Evolutionary conservation across 2,888 invertebrate genomes (phyloP).

Genomic region (Drosophila seclusa): DNA sequence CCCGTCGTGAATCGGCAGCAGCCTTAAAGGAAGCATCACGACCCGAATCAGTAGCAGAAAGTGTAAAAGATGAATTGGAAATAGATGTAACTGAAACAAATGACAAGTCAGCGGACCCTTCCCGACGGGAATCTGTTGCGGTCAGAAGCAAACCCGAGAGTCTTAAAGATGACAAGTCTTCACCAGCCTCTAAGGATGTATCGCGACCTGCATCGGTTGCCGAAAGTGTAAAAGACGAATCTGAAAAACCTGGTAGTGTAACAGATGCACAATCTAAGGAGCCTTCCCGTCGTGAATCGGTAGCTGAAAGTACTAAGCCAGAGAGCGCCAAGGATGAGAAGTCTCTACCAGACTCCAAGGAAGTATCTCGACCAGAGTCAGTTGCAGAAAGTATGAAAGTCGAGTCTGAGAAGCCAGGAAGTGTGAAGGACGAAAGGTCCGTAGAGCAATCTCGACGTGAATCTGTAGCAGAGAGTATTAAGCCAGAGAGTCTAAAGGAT

Average conservation of each 20-base stretch:
- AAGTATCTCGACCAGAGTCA: neutral
- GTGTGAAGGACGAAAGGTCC: neutral
- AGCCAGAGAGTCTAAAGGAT: neutral
- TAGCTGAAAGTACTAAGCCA: neutral
- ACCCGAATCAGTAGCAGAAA: conserved; percentile 29
- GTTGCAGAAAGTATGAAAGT: neutral
- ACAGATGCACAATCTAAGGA: neutral
- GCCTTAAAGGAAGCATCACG: conserved; percentile 25
- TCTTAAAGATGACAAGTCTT: neutral
- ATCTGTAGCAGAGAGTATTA: neutral
- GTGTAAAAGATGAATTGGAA: conserved; percentile 2
- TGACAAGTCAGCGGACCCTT: conserved; percentile 1
- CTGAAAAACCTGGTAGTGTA: neutral
- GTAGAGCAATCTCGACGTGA: neutral
- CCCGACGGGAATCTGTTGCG: neutral
- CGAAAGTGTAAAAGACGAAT: neutral
- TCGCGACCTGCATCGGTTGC: neutral
- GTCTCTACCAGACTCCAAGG: neutral
- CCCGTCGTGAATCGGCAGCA: too few species aligned
- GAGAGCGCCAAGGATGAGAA: neutral
- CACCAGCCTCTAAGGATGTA: neutral
- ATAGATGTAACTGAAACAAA: conserved; percentile 15
- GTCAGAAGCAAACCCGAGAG: neutral
- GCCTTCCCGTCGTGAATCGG: neutral
- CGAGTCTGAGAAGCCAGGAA: neutral